phyloP scores from a whole-genome alignment of 1,140 invertebrate species.

The Odontomachus brunneus region DNA sequence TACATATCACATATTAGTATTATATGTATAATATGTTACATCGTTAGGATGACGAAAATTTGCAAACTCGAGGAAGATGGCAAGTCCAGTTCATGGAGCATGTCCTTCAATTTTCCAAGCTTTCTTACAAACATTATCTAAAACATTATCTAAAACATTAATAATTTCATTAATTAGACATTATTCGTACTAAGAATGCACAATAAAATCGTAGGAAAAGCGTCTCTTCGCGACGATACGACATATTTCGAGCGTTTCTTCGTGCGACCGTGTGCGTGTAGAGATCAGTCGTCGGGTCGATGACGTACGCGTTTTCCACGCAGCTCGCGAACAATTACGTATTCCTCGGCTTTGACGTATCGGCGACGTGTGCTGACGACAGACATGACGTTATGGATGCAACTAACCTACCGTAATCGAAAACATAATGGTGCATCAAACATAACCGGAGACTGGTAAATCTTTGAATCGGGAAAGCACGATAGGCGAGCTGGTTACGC shows the following conservation, averaged over 20 bases:
- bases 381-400: conserved; percentile 77
- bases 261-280: not conserved
- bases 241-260: not conserved
- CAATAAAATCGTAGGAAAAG: too few relatives aligned
- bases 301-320: conserved; percentile 14
- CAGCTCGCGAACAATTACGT: not conserved
- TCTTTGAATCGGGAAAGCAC: conserved; percentile 81
- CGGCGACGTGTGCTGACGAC: conserved; percentile 10
- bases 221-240: not conserved
- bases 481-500: conserved; percentile 64
- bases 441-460: conserved; percentile 85
- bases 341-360: conserved; percentile 43
- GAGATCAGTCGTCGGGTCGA: not conserved
- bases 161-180: not conserved
- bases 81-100: too few relatives aligned
- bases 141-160: not conserved
- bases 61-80: not conserved
- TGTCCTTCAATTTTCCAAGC: not conserved
- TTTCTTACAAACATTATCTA: too few relatives aligned
- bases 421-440: conserved; percentile 84
- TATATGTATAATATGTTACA: not conserved
- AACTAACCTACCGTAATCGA: conserved; percentile 85
- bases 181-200: not conserved
- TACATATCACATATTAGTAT: not conserved
- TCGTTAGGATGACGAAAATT: not conserved